Evolutionary conservation across 1,140 invertebrate genomes (phyloP).

Genomic region (Drosophila pectinifera): DNA sequence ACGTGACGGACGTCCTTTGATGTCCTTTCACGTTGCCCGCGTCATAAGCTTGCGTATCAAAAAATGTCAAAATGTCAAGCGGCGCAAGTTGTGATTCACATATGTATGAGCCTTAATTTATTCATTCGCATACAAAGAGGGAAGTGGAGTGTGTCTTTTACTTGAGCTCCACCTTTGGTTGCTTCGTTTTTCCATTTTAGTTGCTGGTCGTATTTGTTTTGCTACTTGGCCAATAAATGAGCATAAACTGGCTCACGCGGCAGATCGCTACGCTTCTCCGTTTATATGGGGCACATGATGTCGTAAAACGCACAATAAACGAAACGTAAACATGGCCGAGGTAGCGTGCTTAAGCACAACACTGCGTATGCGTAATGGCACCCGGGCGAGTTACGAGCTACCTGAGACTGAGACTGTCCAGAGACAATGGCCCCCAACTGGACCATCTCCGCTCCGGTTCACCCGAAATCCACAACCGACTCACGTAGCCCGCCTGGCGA

Average conservation of each 20-base stretch:
- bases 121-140: slow-evolving; percentile 33
- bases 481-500: slow-evolving; percentile 23
- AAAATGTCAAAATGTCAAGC: slow-evolving; percentile 36
- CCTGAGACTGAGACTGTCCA: slow-evolving; percentile 43
- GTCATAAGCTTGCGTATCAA: slow-evolving; percentile 5
- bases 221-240: slow-evolving; percentile 67
- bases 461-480: not conserved
- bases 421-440: slow-evolving; percentile 39
- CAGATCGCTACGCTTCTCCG: slow-evolving; percentile 16
- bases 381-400: slow-evolving; percentile 53
- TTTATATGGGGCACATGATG: slow-evolving; percentile 75
- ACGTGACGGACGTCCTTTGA: slow-evolving; percentile 30
- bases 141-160: slow-evolving; percentile 7
- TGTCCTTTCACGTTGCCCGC: slow-evolving; percentile 24
- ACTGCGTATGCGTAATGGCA: slow-evolving; percentile 72
- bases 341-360: slow-evolving; percentile 49
- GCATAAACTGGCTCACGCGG: slow-evolving; percentile 39
- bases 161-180: slow-evolving; percentile 4
- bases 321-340: slow-evolving; percentile 63
- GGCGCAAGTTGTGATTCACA: slow-evolving; percentile 20
- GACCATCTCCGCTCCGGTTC: not conserved
- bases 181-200: slow-evolving; percentile 13
- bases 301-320: slow-evolving; percentile 80
- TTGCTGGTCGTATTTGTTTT: slow-evolving; percentile 26
- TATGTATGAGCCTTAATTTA: slow-evolving; percentile 37